Conservation (phyloP, 2,888 invertebrate species). For the Drosophila anomalata region DNA sequence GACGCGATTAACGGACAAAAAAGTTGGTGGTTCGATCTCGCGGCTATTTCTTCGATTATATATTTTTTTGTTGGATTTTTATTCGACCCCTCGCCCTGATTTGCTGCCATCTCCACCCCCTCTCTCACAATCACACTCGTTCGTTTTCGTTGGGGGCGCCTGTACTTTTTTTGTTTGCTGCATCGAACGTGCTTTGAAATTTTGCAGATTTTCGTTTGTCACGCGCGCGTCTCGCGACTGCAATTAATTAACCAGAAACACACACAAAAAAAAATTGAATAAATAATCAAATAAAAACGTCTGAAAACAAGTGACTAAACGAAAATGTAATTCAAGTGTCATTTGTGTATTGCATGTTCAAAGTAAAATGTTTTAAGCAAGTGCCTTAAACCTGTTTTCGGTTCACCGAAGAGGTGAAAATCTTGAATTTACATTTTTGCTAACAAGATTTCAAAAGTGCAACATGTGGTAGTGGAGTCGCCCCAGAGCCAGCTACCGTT, state of each 20-base stretch:
- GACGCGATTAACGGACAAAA: conserved; percentile 82
- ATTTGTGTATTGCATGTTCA: conserved; percentile 22
- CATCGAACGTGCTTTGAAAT: conserved; percentile 43
- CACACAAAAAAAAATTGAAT: conserved; percentile 1
- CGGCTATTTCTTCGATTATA: conserved; percentile 25
- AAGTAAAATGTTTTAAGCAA: conserved; percentile 41
- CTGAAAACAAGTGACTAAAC: conserved; percentile 6
- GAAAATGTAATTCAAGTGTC: conserved; percentile 41
- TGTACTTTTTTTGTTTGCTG: conserved; percentile 59
- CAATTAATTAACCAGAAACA: conserved; percentile 36
- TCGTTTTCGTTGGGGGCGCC: conserved; percentile 56
- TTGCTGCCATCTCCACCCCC: conserved; percentile 39
- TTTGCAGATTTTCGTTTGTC: conserved; percentile 57
- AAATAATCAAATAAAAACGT: conserved; percentile 7
- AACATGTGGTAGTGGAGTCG: conserved; percentile 62
- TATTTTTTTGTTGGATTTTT: conserved; percentile 18
- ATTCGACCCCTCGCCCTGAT: conserved; percentile 47
- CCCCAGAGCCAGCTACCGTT: conserved; percentile 3
- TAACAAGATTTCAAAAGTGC: conserved; percentile 55
- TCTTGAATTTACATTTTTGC: conserved; percentile 50
- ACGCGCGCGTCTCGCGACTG: conserved; percentile 60
- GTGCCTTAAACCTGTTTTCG: conserved; percentile 42
- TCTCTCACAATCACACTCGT: conserved; percentile 5
- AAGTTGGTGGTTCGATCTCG: conserved; percentile 11
- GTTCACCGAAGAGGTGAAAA: conserved; percentile 40